phyloP scores from a whole-genome alignment of 2,888 invertebrate species.

The Ptychoptera contaminata region DNA sequence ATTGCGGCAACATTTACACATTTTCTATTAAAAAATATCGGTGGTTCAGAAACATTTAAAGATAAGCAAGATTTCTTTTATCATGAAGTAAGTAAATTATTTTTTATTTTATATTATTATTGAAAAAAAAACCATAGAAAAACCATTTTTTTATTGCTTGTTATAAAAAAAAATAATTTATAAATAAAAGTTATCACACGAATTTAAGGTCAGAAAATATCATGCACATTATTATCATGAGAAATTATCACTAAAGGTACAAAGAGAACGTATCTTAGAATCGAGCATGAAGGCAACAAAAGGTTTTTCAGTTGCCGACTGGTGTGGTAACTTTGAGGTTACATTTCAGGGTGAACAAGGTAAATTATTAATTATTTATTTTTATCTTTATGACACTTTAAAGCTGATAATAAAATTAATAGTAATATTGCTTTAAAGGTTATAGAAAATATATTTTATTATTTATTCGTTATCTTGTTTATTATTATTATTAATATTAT shows the following conservation, averaged over 20 bases:
- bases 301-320: slow-evolving; percentile 71
- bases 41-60: slow-evolving; percentile 89
- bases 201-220: slow-evolving; percentile 40
- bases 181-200: slow-evolving; percentile 41
- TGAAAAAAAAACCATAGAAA: not conserved
- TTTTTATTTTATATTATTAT: not conserved
- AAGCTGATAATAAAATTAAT: not conserved
- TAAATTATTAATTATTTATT: slow-evolving; percentile 19
- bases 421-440: not conserved
- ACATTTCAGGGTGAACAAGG: slow-evolving; percentile 90
- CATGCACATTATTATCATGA: slow-evolving; percentile 82
- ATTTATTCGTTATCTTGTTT: not conserved
- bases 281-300: slow-evolving; percentile 74
- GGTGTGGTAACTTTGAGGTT: slow-evolving; percentile 90
- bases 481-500: too few relatives aligned
- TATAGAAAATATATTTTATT: too few relatives aligned
- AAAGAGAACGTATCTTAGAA: slow-evolving; percentile 65
- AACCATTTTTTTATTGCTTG: not conserved
- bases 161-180: slow-evolving; percentile 33
- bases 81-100: slow-evolving; percentile 49
- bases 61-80: slow-evolving; percentile 67
- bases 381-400: not conserved
- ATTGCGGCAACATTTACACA: slow-evolving; percentile 87
- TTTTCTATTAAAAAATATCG: slow-evolving; percentile 82
- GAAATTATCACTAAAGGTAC: slow-evolving; percentile 65